Base-by-base conservation (phyloP, 2,113 vertebrate genomes). In the Pogona vitticeps region DNA sequence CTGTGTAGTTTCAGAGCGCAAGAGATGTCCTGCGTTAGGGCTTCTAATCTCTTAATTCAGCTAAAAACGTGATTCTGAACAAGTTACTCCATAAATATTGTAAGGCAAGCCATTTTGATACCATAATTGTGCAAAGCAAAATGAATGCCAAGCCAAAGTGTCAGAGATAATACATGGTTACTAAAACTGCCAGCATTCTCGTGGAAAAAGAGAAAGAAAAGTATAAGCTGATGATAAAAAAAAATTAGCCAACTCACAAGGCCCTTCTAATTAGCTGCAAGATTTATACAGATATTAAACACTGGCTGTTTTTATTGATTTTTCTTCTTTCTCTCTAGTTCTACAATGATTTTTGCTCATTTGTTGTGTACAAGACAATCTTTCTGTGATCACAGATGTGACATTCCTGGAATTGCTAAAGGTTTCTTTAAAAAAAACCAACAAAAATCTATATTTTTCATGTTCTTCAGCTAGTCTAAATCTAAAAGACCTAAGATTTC, bases 1-100 rank as follows among this genome's bases (percentile, higher is more conserved):
- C 71, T 86, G 23, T 88, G 63, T 92, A 88, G n/a, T 92, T 94
- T 95, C 86, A 92, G 90, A 94, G 56, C 88, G 83, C 21, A 63
- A 36, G 58, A 71, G 77, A 86, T 92, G 87, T 94, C 95, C 92
- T 92, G 87, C 93, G 92, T 73, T 76, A 89, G 38, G 80, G 68
- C 17, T 88, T 91, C 89, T 91, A 94, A 94, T 95, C 68, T 93
- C 90, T 90, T 90, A 96, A 95, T 94, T 95, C 86, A 92, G 78
- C 42, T 93, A 86, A 93, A 94, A 93, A 87, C 84, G 88, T 92
- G 83, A 88, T 80, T 91, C 88, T 73, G 84, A 94, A 77, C 84
- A 91, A 92, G 85, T 90, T 56, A 93, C 80, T 87, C 88, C 86
- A 86, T 93, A 92, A 94, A 93, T 93, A 93, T 92, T 93, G 88